phyloP scores from a whole-genome alignment of 2,888 invertebrate species.

The Meloe dianella region DNA sequence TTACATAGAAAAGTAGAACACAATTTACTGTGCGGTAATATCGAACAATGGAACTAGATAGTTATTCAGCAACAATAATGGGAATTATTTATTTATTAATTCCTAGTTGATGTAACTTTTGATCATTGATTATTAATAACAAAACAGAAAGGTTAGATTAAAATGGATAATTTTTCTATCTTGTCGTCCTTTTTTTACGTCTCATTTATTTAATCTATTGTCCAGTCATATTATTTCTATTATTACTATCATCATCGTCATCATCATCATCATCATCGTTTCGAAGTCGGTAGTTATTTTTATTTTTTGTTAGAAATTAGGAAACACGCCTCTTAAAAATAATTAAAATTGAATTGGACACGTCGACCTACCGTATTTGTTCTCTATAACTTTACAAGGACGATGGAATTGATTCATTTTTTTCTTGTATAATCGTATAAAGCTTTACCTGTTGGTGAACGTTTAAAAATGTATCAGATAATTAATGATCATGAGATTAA shows the following conservation, averaged over 20 bases:
- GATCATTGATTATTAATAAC: constrained; percentile 7
- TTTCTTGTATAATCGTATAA: not conserved
- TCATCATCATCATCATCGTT: not conserved
- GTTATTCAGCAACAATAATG: not conserved
- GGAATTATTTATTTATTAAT: constrained; percentile 4
- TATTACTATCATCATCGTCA: not conserved
- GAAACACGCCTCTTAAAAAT: constrained; percentile 12
- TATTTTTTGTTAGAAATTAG: not conserved
- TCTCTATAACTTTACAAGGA: constrained; percentile 6
- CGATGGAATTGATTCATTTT: constrained; percentile 7
- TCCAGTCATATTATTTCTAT: not conserved
- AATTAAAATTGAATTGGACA: constrained; percentile 18
- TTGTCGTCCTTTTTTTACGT: no score
- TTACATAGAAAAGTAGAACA: not conserved
- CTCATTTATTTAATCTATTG: not conserved
- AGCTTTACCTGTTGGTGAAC: not conserved
- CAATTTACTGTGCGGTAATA: not conserved
- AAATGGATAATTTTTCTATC: constrained; percentile 2
- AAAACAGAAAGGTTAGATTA: not conserved
- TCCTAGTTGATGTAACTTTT: not conserved
- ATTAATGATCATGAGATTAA: not conserved
- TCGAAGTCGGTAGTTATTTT: not conserved
- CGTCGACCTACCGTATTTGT: constrained; percentile 11
- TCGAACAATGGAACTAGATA: not conserved
- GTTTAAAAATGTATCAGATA: constrained; percentile 7